Conservation (phyloP, 2,797 vertebrate species). For the Alca torda region DNA sequence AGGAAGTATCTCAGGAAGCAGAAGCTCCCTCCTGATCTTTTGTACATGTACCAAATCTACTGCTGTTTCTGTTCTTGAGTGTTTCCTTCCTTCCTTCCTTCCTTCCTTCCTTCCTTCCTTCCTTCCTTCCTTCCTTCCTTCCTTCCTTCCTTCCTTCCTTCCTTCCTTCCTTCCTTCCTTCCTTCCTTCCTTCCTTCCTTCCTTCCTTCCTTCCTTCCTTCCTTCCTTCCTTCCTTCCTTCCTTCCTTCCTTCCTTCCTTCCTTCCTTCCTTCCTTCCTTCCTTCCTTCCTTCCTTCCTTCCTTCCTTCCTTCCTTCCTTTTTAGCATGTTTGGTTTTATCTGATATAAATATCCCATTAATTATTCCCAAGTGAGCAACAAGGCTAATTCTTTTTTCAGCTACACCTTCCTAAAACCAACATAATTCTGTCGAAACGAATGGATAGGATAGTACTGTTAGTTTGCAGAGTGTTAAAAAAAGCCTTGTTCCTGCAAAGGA, state of each 20-base stretch:
- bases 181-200: not conserved
- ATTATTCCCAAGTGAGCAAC: constrained; percentile 1
- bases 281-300: no score
- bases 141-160: not conserved
- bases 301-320: not conserved
- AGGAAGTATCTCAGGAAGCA: not conserved
- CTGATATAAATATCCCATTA: not conserved
- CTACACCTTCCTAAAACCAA: constrained; percentile 12
- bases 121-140: not conserved
- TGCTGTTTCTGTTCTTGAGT: not conserved
- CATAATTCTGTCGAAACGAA: not conserved
- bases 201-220: not conserved
- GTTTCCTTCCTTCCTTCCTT: not conserved
- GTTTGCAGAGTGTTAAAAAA: constrained; percentile 9
- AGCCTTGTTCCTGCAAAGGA: not conserved
- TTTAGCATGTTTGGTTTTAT: not conserved
- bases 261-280: not conserved
- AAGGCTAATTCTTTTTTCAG: constrained; percentile 14
- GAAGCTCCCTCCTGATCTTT: not conserved
- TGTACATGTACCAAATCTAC: not conserved
- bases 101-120: not conserved
- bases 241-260: not conserved
- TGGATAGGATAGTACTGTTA: not conserved
- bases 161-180: not conserved
- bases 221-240: not conserved